Percentiles rank a stretch among this genome's conserved stretches.
These are phyloP conservation scores for Thysanoteuthis rhombus DNA, from an alignment of 2,888 invertebrate genomes.

Conservation along the genomic window DNA sequence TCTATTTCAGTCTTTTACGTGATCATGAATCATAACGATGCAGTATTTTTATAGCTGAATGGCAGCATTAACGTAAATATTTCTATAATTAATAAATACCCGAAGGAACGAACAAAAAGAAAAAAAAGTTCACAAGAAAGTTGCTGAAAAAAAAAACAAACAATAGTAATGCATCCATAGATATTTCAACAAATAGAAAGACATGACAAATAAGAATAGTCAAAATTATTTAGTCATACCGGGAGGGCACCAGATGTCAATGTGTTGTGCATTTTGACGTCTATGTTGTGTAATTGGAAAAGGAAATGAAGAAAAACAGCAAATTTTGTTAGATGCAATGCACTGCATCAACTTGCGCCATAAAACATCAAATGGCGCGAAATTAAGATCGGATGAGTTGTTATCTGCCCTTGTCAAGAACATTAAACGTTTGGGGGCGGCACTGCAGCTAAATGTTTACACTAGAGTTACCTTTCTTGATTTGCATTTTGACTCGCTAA, in stretches of 20 bases:
- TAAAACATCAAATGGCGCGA: neutral
- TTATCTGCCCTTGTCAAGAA: neutral
- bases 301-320: neutral
- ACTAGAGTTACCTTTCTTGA: neutral
- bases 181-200: neutral
- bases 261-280: neutral
- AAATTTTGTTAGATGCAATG: neutral
- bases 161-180: too few species aligned
- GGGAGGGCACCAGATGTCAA: neutral
- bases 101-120: too few species aligned
- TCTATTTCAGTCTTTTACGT: too few species aligned
- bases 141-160: neutral
- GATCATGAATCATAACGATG: too few species aligned
- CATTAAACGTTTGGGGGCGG: neutral
- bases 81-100: too few species aligned
- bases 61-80: too few species aligned
- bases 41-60: too few species aligned
- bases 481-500: neutral
- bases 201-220: neutral
- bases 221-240: neutral
- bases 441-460: neutral
- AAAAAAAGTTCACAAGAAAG: too few species aligned
- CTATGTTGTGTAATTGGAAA: neutral
- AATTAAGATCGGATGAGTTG: neutral
- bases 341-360: neutral